Conservation (phyloP, 2,113 vertebrate species). For the Motacilla alba region DNA sequence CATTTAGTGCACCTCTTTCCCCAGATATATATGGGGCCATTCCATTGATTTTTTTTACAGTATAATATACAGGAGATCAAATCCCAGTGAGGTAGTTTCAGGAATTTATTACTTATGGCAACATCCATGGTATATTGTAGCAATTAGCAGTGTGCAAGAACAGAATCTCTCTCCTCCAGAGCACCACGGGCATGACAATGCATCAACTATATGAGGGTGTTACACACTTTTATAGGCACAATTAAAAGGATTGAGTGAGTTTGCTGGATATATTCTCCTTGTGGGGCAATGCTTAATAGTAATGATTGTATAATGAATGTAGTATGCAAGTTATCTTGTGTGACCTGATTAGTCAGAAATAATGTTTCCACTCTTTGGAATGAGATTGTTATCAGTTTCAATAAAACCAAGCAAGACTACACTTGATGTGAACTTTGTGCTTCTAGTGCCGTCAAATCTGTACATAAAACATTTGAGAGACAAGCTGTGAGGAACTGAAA, state of each 20-base stretch:
- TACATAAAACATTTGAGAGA: neutral
- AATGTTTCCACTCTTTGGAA: constrained; percentile 17
- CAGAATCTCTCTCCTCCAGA: constrained; percentile 1
- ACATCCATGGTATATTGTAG: neutral
- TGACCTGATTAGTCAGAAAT: constrained; percentile 37
- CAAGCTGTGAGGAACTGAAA: neutral
- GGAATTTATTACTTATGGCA: neutral
- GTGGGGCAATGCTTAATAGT: constrained; percentile 5
- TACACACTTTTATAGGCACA: constrained; percentile 30
- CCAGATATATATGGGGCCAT: neutral
- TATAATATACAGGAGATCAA: neutral
- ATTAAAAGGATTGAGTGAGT: constrained; percentile 38
- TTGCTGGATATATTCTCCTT: neutral
- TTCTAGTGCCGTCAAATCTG: fast-evolving
- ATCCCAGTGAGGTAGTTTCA: neutral
- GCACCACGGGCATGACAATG: neutral
- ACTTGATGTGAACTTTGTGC: neutral
- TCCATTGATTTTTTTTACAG: neutral
- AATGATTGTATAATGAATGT: neutral
- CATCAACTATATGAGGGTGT: constrained; percentile 37
- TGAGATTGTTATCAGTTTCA: constrained; percentile 20
- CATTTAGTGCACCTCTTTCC: neutral
- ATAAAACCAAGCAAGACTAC: neutral
- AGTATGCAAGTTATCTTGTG: neutral
- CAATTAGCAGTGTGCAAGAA: constrained; percentile 24